Percentiles rank a stretch among this genome's conserved stretches.
Conservation (phyloP, 2,797 vertebrate genomes). For the Ptychadena robeensis region DNA sequence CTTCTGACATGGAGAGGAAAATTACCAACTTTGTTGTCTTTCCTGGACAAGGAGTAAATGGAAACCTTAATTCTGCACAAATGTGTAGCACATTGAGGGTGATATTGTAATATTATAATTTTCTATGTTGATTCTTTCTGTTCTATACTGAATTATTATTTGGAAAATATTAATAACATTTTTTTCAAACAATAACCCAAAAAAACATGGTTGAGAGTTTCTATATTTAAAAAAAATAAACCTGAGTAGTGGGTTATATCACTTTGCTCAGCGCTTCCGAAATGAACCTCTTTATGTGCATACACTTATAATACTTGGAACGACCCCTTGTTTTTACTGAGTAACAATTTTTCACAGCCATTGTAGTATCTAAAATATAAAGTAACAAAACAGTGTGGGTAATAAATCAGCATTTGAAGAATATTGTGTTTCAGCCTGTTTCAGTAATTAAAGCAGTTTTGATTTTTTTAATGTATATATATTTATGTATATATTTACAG, state of each 20-base stretch:
- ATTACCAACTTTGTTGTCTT: too few relatives aligned
- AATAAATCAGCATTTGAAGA: slow-evolving; percentile 63
- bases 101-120: too few relatives aligned
- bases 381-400: slow-evolving; percentile 44
- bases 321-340: slow-evolving; percentile 21
- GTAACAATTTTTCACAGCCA: slow-evolving; percentile 30
- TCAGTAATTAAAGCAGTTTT: slow-evolving; percentile 66
- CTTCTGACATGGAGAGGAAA: too few relatives aligned
- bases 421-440: slow-evolving; percentile 63
- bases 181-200: too few relatives aligned
- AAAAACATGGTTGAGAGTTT: too few relatives aligned
- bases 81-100: too few relatives aligned
- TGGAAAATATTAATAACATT: too few relatives aligned
- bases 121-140: too few relatives aligned
- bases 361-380: slow-evolving; percentile 25
- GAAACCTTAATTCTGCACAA: too few relatives aligned
- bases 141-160: too few relatives aligned
- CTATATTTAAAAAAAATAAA: too few relatives aligned
- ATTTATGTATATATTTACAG: slow-evolving; percentile 68
- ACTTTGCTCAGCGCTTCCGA: not conserved
- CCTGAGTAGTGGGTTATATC: not conserved
- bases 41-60: too few relatives aligned
- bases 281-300: not conserved
- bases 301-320: not conserved
- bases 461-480: slow-evolving; percentile 60